Conservation (phyloP, 92 coral and sea anemone genomes). For the Zoanthus sociatus region DNA sequence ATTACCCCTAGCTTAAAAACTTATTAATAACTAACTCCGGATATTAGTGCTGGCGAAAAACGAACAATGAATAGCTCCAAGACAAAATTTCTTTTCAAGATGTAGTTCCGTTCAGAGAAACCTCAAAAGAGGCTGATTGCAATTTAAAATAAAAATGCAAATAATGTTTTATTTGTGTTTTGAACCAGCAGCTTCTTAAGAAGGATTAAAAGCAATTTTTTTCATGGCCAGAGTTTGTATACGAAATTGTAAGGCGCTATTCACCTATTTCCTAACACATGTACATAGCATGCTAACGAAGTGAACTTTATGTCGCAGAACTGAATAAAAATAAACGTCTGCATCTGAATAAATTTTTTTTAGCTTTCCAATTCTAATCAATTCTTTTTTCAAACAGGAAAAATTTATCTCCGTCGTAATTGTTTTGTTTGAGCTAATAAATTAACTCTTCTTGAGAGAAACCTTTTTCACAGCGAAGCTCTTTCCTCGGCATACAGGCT, state of each 20-base stretch:
- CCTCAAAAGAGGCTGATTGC: not conserved
- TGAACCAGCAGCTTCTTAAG: not conserved
- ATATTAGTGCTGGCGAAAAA: not conserved
- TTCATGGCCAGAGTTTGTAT: not conserved
- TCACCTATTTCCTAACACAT: not conserved
- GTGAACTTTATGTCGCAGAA: not conserved
- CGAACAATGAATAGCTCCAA: not conserved
- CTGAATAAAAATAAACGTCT: not conserved
- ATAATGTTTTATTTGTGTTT: not conserved
- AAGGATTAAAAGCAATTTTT: not conserved
- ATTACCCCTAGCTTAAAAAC: not conserved
- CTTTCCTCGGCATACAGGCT: no score
- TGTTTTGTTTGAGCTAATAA: no score
- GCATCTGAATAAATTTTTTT: not conserved
- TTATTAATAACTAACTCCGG: not conserved
- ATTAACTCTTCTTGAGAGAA: no score
- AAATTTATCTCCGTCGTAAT: no score
- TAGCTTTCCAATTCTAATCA: not conserved
- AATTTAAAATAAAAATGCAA: slow-evolving; percentile 23
- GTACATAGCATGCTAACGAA: not conserved
- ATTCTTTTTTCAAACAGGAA: no score
- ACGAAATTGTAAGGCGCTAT: not conserved
- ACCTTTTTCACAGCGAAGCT: no score
- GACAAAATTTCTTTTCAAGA: no score
- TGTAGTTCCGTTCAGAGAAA: not conserved